phyloP scores from a whole-genome alignment of 2,113 vertebrate species.

The Spheniscus mendiculus region DNA sequence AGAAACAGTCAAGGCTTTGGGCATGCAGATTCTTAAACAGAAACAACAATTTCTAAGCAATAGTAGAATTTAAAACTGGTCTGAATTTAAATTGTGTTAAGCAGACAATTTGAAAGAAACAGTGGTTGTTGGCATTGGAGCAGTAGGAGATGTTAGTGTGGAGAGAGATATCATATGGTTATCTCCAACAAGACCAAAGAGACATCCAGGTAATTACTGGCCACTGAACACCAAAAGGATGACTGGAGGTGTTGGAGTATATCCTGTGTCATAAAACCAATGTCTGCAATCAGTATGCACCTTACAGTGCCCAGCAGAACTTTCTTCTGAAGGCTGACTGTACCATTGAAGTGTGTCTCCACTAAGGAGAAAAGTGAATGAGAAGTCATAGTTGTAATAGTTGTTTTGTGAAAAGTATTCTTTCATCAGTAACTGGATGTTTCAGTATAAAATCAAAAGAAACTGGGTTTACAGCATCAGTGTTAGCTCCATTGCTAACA shows the following conservation, averaged over 20 bases:
- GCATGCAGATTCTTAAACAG: background rate
- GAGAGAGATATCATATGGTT: background rate
- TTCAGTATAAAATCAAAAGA: background rate
- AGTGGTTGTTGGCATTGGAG: background rate
- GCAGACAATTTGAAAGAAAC: background rate
- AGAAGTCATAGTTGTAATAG: background rate
- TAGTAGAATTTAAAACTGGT: too few species aligned
- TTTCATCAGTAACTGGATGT: background rate
- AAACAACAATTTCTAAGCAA: background rate
- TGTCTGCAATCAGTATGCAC: background rate
- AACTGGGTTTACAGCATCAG: background rate
- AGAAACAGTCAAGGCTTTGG: background rate
- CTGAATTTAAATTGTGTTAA: background rate
- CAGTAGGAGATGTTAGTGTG: background rate
- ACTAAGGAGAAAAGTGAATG: background rate
- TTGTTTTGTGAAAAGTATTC: background rate
- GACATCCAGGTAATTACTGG: background rate
- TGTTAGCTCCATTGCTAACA: background rate
- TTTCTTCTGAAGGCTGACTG: background rate
- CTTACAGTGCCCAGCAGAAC: accelerated
- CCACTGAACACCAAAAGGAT: background rate
- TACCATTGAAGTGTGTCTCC: background rate
- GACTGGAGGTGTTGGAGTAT: background rate
- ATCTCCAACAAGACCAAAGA: background rate
- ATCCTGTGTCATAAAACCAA: background rate